Percentiles rank a stretch among this genome's conserved stretches.
Evolutionary conservation across 2,888 invertebrate genomes (phyloP).

Genomic region (Agrypnus murinus): DNA sequence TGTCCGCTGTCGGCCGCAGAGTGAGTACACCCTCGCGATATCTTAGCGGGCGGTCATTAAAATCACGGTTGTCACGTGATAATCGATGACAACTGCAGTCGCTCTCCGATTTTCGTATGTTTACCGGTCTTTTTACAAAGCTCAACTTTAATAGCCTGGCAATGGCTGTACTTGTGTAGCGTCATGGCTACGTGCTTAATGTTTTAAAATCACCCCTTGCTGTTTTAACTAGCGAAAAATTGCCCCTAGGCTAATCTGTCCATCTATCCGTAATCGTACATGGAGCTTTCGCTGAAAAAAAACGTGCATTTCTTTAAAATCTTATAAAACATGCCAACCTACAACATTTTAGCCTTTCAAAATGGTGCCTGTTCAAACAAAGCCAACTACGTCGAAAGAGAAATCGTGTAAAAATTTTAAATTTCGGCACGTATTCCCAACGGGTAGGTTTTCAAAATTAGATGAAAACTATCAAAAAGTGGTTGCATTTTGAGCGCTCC

Average conservation of each 20-base stretch:
- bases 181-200: constrained; percentile 64
- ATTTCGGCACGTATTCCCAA: background rate
- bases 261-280: background rate
- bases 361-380: constrained; percentile 77
- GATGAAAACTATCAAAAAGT: background rate
- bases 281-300: background rate
- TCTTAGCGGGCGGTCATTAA: constrained; percentile 77
- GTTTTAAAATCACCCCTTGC: background rate
- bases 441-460: background rate
- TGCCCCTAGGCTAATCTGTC: background rate
- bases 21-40: constrained; percentile 78
- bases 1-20: constrained; percentile 60
- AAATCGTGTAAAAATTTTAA: background rate
- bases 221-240: background rate
- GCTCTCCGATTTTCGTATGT: constrained; percentile 68
- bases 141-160: constrained; percentile 71
- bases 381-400: constrained; percentile 57
- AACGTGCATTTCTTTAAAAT: constrained; percentile 20
- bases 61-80: constrained; percentile 82
- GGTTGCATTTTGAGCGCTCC: constrained; percentile 29
- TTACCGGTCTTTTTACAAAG: constrained; percentile 73
- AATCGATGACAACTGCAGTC: constrained; percentile 79
- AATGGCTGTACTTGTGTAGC: constrained; percentile 59
- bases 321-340: constrained; percentile 52
- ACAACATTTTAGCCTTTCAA: constrained; percentile 75